Conservation (phyloP, 2,797 vertebrate genomes). For the Amniataba percoides region DNA sequence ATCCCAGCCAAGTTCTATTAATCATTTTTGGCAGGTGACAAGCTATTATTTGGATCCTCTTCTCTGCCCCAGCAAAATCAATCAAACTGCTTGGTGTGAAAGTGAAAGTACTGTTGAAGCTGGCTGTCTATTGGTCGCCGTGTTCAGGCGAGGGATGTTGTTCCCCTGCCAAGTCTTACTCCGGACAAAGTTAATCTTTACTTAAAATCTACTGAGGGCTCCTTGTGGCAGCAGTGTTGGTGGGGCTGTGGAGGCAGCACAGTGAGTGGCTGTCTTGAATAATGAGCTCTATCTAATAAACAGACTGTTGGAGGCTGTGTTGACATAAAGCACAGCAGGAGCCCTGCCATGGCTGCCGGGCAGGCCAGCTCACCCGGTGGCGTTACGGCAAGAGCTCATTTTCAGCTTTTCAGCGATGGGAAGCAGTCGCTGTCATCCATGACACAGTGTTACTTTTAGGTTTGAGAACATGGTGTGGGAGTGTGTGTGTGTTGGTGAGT, state of each 20-base stretch:
- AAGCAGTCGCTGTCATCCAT: constrained; percentile 73
- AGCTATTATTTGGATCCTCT: constrained; percentile 27
- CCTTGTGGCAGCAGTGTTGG: constrained; percentile 61
- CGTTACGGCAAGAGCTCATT: constrained; percentile 75
- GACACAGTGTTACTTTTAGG: constrained; percentile 61
- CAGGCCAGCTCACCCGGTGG: constrained; percentile 66
- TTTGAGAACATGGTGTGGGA: constrained; percentile 45
- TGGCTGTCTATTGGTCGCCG: constrained; percentile 34
- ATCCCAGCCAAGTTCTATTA: constrained; percentile 22
- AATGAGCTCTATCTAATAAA: constrained; percentile 82
- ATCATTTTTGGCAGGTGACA: constrained; percentile 41
- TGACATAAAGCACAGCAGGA: constrained; percentile 75
- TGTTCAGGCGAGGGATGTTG: constrained; percentile 38
- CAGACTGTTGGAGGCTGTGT: constrained; percentile 70
- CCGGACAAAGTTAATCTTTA: constrained; percentile 70
- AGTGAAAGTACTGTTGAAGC: constrained; percentile 39
- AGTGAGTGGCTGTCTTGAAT: constrained; percentile 73
- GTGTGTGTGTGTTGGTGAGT: constrained; percentile 22
- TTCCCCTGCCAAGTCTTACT: constrained; percentile 57
- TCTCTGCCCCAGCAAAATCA: constrained; percentile 3
- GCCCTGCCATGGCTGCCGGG: constrained; percentile 67
- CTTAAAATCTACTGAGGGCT: constrained; percentile 66
- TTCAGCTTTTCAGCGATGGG: constrained; percentile 62
- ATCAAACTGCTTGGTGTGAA: constrained; percentile 30
- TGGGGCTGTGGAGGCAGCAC: constrained; percentile 51